phyloP scores from a whole-genome alignment of 2,797 vertebrate genomes.

The Phyllotis vaccarum region DNA sequence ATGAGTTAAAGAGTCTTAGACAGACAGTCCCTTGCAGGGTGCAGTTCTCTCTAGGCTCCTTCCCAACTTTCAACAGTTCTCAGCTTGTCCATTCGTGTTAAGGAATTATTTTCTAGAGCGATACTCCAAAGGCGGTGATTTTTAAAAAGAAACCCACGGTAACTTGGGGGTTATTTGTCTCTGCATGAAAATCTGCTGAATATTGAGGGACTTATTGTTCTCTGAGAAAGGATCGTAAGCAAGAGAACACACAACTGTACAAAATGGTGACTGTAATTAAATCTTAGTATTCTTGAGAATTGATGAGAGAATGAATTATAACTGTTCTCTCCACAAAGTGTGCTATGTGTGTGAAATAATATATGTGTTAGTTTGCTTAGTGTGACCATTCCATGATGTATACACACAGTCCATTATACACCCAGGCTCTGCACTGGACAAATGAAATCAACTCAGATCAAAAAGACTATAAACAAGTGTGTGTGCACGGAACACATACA shows the following conservation, averaged over 20 bases:
- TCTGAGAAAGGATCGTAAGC: conserved; percentile 10
- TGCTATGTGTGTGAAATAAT: not conserved
- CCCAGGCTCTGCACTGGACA: not conserved
- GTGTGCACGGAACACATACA: not conserved
- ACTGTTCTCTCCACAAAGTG: not conserved
- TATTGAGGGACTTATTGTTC: conserved; percentile 14
- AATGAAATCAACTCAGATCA: not conserved
- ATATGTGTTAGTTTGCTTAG: not conserved
- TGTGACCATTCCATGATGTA: not conserved
- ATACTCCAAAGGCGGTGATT: not conserved
- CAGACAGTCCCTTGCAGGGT: conserved; percentile 47
- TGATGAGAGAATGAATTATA: not conserved
- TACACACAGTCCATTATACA: not conserved
- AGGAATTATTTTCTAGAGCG: conserved; percentile 31
- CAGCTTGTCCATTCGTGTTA: conserved; percentile 44
- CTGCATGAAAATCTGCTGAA: conserved; percentile 56
- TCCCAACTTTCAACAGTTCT: conserved; percentile 7
- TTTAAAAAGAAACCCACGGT: conserved; percentile 39
- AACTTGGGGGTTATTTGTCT: conserved; percentile 42
- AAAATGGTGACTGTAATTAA: not conserved
- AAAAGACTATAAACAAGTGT: not conserved
- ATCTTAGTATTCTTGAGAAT: not conserved
- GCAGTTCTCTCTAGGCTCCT: conserved; percentile 64
- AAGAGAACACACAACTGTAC: not conserved
- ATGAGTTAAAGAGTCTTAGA: conserved; percentile 42